Base-by-base conservation (phyloP, 2,888 invertebrate genomes). In the Ormyrus nitidulus region DNA sequence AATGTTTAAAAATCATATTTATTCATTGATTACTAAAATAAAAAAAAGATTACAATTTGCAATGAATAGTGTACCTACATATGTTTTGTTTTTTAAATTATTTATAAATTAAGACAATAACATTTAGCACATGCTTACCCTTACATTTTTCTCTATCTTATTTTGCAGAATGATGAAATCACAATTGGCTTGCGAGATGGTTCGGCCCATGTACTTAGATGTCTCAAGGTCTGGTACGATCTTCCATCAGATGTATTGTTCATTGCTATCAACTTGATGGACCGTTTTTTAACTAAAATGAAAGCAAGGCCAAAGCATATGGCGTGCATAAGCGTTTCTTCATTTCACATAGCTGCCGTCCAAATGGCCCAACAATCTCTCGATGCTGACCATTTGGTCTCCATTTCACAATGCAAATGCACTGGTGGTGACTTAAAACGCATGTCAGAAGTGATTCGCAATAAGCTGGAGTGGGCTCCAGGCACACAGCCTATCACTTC, bases 161-260 rank as follows among this genome's bases (percentile, higher is more conserved):
- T 69, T 59, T 86, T 86, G 0, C 89, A 94, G 93, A 93, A 92
- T 85, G 93, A 94, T 82, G 96, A 96, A 88, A 95, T 96, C 86
- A 95, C 95, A 71, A 93, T 94, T 73, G 94, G 94, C 66, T 94
- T 95, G 65, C 93, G 96, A 62, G 95, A 96, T 91, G 95, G 95
- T 84, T 95, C 96, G 19, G 96, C 95, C 0, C 95, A 96, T 90
- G 95, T 95, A 85, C 92, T 96, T 85, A 93, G 96, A 83, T 96
- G 95, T 89, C 93, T 96, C 84, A 96, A 96, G 91, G 94, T 96
- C 86, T 96, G 96, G 96, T 96, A 94, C 91, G 96, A 96, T 88
- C 91, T 96, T 86, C 95, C 96, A 10, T 94, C 95, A 11, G 95
- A 95, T 85, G 95, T 95, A 9, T 93, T 96, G 85, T 94, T 96